Evolutionary conservation across 2,113 vertebrate genomes (phyloP).

Genomic region (Etheostoma cragini): DNA sequence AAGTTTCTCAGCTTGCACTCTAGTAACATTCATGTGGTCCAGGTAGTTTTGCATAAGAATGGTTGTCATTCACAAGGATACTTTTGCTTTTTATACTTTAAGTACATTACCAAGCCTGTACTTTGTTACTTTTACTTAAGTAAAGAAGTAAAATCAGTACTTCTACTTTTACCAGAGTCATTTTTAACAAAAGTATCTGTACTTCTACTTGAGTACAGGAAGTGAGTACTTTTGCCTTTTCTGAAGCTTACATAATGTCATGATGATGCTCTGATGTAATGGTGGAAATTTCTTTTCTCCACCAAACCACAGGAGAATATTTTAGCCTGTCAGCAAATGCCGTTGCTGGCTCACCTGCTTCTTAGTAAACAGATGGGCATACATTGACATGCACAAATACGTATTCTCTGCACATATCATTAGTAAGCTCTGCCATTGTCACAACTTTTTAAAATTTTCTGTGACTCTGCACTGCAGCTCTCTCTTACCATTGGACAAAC

Average conservation of each 20-base stretch:
- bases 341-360: slow-evolving; percentile 26
- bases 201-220: no score
- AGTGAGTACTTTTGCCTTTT: not conserved
- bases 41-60: no score
- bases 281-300: slow-evolving; percentile 41
- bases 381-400: not conserved
- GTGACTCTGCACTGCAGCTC: not conserved
- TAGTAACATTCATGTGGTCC: no score
- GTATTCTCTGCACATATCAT: slow-evolving; percentile 1
- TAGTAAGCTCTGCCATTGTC: not conserved
- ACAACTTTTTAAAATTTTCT: not conserved
- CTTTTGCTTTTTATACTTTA: no score
- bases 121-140: no score
- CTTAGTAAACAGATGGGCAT: not conserved
- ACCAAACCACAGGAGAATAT: slow-evolving; percentile 31
- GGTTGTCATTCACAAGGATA: no score
- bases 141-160: no score
- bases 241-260: slow-evolving; percentile 51
- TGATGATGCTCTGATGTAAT: slow-evolving; percentile 66
- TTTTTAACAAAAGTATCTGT: no score
- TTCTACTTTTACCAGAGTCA: no score
- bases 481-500: not conserved
- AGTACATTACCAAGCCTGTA: no score
- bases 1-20: no score
- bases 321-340: slow-evolving; percentile 18